Percentiles rank a stretch among this genome's conserved stretches.
Evolutionary conservation across 2,797 vertebrate species (phyloP).

Genomic region (Manis pentadactyla): DNA sequence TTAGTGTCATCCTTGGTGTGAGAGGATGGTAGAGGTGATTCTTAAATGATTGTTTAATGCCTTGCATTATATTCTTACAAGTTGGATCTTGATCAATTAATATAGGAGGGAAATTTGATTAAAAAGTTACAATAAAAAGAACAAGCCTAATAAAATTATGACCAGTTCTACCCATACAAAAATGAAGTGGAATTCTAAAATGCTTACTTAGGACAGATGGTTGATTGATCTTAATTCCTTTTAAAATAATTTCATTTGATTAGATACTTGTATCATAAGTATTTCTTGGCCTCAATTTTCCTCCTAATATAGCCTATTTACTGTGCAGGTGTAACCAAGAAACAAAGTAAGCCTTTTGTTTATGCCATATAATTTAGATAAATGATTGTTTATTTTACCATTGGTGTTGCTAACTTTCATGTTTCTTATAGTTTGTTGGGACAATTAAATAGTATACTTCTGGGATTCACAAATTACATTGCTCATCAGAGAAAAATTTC

Average conservation of each 20-base stretch:
- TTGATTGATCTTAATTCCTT: not conserved
- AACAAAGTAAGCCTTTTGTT: not conserved
- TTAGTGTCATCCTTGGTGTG: not conserved
- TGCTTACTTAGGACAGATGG: not conserved
- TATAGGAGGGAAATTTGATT: not conserved
- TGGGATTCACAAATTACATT: not conserved
- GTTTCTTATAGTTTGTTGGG: slow-evolving; percentile 3
- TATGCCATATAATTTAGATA: not conserved
- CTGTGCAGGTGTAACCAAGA: not conserved
- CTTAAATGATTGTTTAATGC: slow-evolving; percentile 33
- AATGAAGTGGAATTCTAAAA: slow-evolving; percentile 58
- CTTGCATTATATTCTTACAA: not conserved
- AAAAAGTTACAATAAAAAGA: slow-evolving; percentile 11
- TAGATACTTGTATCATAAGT: not conserved
- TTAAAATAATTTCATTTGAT: slow-evolving; percentile 6
- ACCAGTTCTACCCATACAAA: not conserved
- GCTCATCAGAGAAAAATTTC: slow-evolving; percentile 30
- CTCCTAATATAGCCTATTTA: not conserved
- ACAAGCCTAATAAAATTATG: not conserved
- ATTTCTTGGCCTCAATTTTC: not conserved
- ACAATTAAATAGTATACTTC: not conserved
- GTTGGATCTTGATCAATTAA: not conserved
- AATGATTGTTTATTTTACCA: not conserved
- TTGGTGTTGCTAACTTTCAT: not conserved
- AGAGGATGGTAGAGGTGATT: not conserved